Conservation (phyloP, 2,797 vertebrate genomes). For the Kryptolebias ocellatus region DNA sequence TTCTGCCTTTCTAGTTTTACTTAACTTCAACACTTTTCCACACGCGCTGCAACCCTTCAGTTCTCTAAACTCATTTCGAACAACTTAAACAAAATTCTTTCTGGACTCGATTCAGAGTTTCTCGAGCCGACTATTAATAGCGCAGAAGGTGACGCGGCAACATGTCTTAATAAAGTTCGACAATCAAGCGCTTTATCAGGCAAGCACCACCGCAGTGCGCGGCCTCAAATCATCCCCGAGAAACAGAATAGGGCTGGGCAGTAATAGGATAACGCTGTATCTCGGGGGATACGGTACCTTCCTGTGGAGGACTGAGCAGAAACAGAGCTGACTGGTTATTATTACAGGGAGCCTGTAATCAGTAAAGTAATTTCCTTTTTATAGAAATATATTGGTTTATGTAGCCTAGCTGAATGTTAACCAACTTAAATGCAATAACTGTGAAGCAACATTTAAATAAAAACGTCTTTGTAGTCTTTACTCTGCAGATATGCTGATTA, state of each 20-base stretch:
- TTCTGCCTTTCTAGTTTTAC: no score
- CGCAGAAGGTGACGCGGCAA: background rate
- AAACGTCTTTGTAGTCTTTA: no score
- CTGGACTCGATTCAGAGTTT: background rate
- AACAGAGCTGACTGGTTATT: background rate
- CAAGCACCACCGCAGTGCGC: background rate
- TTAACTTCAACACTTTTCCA: no score
- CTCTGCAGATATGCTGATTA: no score
- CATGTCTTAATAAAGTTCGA: background rate
- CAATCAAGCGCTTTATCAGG: background rate
- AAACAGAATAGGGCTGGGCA: background rate
- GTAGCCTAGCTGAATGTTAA: no score
- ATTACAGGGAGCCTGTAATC: background rate
- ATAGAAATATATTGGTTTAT: no score
- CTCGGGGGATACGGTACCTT: background rate
- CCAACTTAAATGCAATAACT: no score
- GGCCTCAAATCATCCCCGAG: background rate
- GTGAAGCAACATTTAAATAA: no score
- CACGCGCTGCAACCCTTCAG: background rate
- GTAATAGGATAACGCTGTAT: background rate
- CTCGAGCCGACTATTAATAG: no score
- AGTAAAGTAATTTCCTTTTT: background rate
- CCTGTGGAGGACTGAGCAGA: background rate
- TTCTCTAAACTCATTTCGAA: background rate
- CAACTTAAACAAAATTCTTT: background rate